Percentiles rank a stretch among this genome's conserved stretches.
phyloP scores from a whole-genome alignment of 1,140 invertebrate species.

The Mesaphorura yosii region DNA sequence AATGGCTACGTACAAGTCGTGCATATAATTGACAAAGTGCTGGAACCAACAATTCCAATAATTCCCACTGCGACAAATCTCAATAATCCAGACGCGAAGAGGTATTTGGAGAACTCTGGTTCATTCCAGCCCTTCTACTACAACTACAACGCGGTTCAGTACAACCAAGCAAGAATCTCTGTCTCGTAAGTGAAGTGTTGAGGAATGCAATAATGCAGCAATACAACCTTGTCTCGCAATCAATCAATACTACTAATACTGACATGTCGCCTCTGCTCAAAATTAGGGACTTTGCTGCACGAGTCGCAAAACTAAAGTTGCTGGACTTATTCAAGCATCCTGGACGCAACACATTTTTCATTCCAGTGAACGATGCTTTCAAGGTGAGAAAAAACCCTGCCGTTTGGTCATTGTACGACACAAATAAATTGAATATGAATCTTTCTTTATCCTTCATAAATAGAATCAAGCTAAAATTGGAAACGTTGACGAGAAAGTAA shows the following conservation, averaged over 20 bases:
- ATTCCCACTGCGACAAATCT: slow-evolving; percentile 14
- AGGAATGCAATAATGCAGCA: no score
- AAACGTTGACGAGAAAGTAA: slow-evolving; percentile 66
- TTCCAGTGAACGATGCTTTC: slow-evolving; percentile 78
- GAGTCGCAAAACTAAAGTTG: slow-evolving; percentile 56
- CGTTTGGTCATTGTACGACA: slow-evolving; percentile 15
- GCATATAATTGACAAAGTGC: slow-evolving; percentile 28
- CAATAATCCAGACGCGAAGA: slow-evolving; percentile 26
- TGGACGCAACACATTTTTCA: slow-evolving; percentile 72
- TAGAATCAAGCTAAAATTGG: slow-evolving; percentile 40
- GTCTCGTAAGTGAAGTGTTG: no score
- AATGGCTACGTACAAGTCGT: slow-evolving; percentile 25
- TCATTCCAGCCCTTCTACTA: slow-evolving; percentile 16
- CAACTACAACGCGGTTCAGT: slow-evolving; percentile 18
- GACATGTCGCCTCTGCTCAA: no score
- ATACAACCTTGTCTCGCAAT: no score
- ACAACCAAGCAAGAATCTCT: slow-evolving; percentile 1
- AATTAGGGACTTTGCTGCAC: slow-evolving; percentile 56
- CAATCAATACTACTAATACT: no score
- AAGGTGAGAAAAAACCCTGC: slow-evolving; percentile 58
- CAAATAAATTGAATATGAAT: slow-evolving; percentile 5
- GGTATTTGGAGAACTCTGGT: slow-evolving; percentile 22
- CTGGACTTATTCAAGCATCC: slow-evolving; percentile 59
- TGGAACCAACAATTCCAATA: slow-evolving; percentile 23
- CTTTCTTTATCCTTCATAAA: background rate